Base-by-base conservation (phyloP, 2,113 vertebrate genomes). In the Psettodes erumei region DNA sequence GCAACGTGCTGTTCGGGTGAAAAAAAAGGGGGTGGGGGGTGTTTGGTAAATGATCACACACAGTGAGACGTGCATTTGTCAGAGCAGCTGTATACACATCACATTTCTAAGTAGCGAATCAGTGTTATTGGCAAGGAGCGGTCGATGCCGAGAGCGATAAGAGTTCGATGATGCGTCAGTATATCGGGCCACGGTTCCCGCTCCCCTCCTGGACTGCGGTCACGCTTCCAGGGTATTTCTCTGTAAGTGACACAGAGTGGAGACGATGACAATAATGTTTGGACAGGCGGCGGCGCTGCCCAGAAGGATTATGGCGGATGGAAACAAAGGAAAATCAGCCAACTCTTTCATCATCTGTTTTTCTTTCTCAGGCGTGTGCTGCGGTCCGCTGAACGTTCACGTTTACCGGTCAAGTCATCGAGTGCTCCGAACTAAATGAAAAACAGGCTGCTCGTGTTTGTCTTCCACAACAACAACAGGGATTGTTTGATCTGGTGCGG, bases 1-100 rank as follows among this genome's bases (percentile, higher is more conserved):
- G 83, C 72, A 82, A 85, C 30, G 67, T 47, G 65, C 27, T 23
- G 27, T 60, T 62, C 42, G 28, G 48, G 35, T 28, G n/a, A n/a
- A 85, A 82, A 74, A 73, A 73, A 76, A 12, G 48, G 27, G 30
- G n/a, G n/a, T n/a, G n/a, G n/a, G n/a, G n/a, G n/a, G n/a, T n/a
- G n/a, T 25, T 70, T 15, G 58, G 65, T 75, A 37, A 85, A 73
- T 43, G 71, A 48, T 45, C 73, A 63, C 59, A 62, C 71, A 79
- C 53, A 71, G 58, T 8, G 54, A 50, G 71, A 88, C 38, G 81
- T 86, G 85, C 71, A 69, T 79, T 73, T 79, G 66, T 73, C 65
- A 64, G 51, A 27, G 83, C 38, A 74, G 37, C 71, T 69, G 82
- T 71, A 66, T 42, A 83, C 79, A 83, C 68, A 66, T 48, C 27